Evolutionary conservation across 1,140 invertebrate species (phyloP).

Genomic region (Oscheius sp.): DNA sequence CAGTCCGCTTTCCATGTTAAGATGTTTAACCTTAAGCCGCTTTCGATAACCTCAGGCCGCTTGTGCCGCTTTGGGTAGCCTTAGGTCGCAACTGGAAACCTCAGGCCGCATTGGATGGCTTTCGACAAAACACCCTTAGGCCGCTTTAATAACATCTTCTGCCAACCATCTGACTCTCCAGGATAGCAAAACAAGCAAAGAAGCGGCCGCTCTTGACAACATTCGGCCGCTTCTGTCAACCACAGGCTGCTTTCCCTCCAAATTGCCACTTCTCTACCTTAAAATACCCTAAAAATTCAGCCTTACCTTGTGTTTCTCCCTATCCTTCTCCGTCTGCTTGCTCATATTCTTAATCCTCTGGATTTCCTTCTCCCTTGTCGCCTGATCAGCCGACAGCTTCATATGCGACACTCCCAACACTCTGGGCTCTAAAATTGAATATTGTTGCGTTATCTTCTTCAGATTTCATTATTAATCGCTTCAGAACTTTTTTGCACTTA

Average conservation of each 20-base stretch:
- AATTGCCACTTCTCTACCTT: neutral
- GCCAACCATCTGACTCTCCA: too few relatives aligned
- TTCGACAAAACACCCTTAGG: too few relatives aligned
- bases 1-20: too few relatives aligned
- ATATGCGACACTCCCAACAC: slow-evolving; percentile 31
- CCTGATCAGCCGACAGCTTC: slow-evolving; percentile 16
- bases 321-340: slow-evolving; percentile 9
- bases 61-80: too few relatives aligned
- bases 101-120: too few relatives aligned
- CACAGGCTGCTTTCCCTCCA: neutral
- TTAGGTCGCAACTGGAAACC: too few relatives aligned
- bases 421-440: slow-evolving; percentile 22
- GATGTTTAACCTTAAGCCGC: too few relatives aligned
- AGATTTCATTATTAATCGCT: neutral
- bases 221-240: neutral
- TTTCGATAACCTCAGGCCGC: too few relatives aligned
- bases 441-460: neutral
- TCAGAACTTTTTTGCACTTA: too few relatives aligned
- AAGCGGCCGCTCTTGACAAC: too few relatives aligned
- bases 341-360: slow-evolving; percentile 12
- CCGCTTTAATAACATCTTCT: too few relatives aligned
- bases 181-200: too few relatives aligned
- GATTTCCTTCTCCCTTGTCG: slow-evolving; percentile 21
- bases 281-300: neutral
- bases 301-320: slow-evolving; percentile 4